Conservation (phyloP, 1,140 invertebrate genomes). For the Aphaenogaster floridana region DNA sequence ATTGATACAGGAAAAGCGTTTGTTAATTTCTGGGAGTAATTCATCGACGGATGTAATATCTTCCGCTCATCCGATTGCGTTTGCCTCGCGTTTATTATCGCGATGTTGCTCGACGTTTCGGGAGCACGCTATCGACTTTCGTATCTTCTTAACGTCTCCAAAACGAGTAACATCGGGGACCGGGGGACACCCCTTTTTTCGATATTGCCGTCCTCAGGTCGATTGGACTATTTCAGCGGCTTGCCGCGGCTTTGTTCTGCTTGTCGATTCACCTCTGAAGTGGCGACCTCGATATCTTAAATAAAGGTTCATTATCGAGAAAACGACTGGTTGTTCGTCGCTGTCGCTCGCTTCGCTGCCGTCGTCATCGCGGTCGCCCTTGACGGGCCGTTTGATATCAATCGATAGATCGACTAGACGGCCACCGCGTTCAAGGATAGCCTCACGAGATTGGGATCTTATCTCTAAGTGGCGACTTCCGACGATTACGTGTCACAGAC, state of each 20-base stretch:
- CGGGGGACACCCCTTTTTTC: slow-evolving; percentile 38
- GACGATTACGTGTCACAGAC: slow-evolving; percentile 13
- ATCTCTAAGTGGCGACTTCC: slow-evolving; percentile 44
- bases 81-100: slow-evolving; percentile 14
- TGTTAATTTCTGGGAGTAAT: slow-evolving; percentile 12
- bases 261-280: slow-evolving; percentile 67
- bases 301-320: slow-evolving; percentile 74
- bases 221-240: slow-evolving; percentile 60
- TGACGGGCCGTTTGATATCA: slow-evolving; percentile 61
- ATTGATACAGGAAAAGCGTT: neutral
- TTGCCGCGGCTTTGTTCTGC: slow-evolving; percentile 71
- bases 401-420: slow-evolving; percentile 53
- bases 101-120: slow-evolving; percentile 21
- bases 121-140: slow-evolving; percentile 27
- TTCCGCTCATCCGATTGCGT: slow-evolving; percentile 14
- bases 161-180: slow-evolving; percentile 32
- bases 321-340: slow-evolving; percentile 54
- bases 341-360: slow-evolving; percentile 13
- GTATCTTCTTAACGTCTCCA: slow-evolving; percentile 37
- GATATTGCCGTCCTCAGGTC: slow-evolving; percentile 33
- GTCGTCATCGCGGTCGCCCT: slow-evolving; percentile 29
- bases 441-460: slow-evolving; percentile 23
- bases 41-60: neutral
- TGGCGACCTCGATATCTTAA: slow-evolving; percentile 74
- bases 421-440: slow-evolving; percentile 34